Conservation (phyloP, 2,888 invertebrate species). For the Noctuana brunneofusca region DNA sequence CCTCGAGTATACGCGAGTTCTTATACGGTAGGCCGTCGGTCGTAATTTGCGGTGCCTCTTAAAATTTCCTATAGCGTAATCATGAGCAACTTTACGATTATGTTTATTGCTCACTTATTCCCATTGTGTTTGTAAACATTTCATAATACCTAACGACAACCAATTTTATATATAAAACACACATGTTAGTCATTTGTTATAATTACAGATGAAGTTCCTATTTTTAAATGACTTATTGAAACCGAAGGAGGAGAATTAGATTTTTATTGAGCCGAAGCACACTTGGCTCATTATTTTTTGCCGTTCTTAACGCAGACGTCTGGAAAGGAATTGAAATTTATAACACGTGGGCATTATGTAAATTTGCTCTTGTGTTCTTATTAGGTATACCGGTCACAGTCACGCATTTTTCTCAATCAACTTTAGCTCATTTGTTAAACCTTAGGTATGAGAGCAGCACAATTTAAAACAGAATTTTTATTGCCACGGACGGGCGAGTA, state of each 20-base stretch:
- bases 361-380: slow-evolving; percentile 31
- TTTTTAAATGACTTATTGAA: slow-evolving; percentile 24
- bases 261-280: slow-evolving; percentile 30
- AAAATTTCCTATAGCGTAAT: not conserved
- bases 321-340: slow-evolving; percentile 33
- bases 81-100: slow-evolving; percentile 12
- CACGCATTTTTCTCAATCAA: slow-evolving; percentile 44
- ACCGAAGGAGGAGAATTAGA: slow-evolving; percentile 24
- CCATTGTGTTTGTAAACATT: slow-evolving; percentile 4
- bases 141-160: not conserved
- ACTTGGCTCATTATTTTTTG: slow-evolving; percentile 22
- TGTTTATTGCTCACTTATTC: slow-evolving; percentile 6
- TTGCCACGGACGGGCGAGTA: not conserved
- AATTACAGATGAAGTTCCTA: not conserved
- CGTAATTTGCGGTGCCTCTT: not conserved
- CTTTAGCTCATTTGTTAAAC: slow-evolving; percentile 35
- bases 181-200: not conserved
- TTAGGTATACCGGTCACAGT: slow-evolving; percentile 39
- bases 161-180: not conserved
- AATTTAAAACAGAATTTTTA: slow-evolving; percentile 20
- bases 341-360: slow-evolving; percentile 29
- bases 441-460: slow-evolving; percentile 25
- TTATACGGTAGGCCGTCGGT: not conserved
- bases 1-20: not conserved
- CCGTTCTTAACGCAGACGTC: slow-evolving; percentile 23